Evolutionary conservation across 2,888 invertebrate genomes (phyloP).

Genomic region (Osedax frankpressi): DNA sequence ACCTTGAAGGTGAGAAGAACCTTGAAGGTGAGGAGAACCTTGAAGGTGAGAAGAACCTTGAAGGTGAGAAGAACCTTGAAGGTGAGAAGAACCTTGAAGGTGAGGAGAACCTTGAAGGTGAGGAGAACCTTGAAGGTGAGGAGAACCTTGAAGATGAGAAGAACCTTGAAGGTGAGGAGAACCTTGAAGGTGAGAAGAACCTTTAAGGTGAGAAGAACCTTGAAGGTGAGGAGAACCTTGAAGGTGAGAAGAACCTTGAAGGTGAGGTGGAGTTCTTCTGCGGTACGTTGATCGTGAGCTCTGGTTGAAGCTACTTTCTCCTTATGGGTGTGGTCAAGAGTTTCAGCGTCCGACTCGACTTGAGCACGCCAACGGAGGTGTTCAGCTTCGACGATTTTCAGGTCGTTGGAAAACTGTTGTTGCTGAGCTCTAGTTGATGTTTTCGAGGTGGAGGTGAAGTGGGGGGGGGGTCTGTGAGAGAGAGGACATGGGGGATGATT

Average conservation of each 20-base stretch:
- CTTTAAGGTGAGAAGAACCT: neutral
- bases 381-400: no score
- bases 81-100: constrained; percentile 1
- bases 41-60: neutral
- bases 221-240: no score
- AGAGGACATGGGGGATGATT: no score
- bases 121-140: constrained; percentile 1
- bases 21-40: neutral
- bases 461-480: no score
- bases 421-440: no score
- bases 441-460: no score
- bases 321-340: no score
- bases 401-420: no score
- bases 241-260: neutral
- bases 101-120: neutral
- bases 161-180: neutral
- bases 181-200: neutral
- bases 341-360: no score
- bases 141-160: neutral
- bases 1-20: neutral
- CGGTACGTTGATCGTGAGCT: no score
- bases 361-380: no score
- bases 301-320: no score
- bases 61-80: neutral
- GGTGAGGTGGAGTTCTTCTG: neutral